Base-by-base conservation (phyloP, 2,797 vertebrate species). In the Eupleurogrammus muticus region DNA sequence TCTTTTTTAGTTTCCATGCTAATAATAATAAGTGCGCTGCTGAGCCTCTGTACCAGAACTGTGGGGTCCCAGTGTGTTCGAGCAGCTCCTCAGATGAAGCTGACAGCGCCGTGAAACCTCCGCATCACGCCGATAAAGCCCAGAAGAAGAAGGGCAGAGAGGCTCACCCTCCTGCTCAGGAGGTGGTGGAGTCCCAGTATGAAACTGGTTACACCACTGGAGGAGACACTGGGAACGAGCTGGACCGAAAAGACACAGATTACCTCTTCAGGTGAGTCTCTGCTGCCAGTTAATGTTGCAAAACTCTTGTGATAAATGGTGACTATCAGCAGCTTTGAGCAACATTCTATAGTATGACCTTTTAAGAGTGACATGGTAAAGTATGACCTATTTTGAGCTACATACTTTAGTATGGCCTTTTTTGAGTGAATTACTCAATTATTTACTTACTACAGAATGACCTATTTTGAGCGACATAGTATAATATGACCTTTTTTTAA, bases 171-270 rank as follows among this genome's bases (percentile, higher is more conserved):
- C 51, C 77, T 54, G 73, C 79, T 70, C 90, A 77, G 0, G 91
- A 90, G 28, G 72, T 75, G 57, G 82, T 92, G 0, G 94, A 95
- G 68, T 94, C 91, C 11, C 94, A 94, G 67, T 93, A 89, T 19
- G 95, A 96, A 87, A 95, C 93, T 0, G 94, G 95, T 28, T 96
- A 95, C 77, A 95, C 94, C 58, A 95, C 95, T 0, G 95, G 91
- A 0, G 80, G 89, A 59, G 95, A 96, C 67, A 95, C 94, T 0
- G 89, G 92, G 0, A 92, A 94, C 0, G 94, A 96, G 61, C 83
- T 90, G 73, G 91, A 94, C 66, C 70, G 21, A 10, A 84, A 93
- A 10, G 88, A 91, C 20, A 92, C 83, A 66, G 84, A 79, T 44
- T 2, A 85, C 51, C 86, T 92, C 1, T 80, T 75, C 84, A 90